Evolutionary conservation across 1,140 invertebrate genomes (phyloP).

Genomic region (Drosophila parabipectinata): DNA sequence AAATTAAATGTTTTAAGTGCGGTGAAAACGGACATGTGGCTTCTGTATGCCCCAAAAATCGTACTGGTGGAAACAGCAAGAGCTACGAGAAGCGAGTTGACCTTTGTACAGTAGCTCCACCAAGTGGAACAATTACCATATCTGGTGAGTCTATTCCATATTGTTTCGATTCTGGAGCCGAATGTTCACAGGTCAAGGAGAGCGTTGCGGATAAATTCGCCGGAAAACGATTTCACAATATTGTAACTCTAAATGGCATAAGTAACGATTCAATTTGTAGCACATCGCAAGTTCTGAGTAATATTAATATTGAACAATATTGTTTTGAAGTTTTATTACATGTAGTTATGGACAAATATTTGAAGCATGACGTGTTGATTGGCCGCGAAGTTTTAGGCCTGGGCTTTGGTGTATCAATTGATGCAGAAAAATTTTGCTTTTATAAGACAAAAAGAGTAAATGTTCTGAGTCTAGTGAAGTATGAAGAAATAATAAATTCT

Average conservation of each 20-base stretch:
- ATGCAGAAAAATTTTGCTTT: neutral
- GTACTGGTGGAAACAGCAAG: neutral
- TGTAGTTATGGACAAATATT: neutral
- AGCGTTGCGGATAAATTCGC: conserved; percentile 11
- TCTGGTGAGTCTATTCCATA: neutral
- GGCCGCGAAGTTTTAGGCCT: neutral
- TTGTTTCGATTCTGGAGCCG: neutral
- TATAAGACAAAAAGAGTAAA: too few relatives aligned
- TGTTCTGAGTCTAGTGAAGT: too few relatives aligned
- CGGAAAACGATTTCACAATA: conserved; percentile 11
- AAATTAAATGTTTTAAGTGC: conserved; percentile 16
- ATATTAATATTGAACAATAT: conserved; percentile 14
- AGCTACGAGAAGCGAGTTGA: conserved; percentile 11
- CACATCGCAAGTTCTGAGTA: conserved; percentile 1
- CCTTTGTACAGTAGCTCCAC: conserved; percentile 1
- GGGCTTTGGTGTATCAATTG: neutral
- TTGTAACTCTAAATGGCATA: conserved; percentile 14
- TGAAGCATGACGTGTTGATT: neutral
- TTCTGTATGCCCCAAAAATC: conserved; percentile 4
- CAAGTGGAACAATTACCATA: neutral
- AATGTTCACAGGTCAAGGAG: neutral
- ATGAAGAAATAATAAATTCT: too few relatives aligned
- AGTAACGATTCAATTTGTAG: conserved; percentile 11
- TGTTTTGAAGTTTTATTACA: neutral
- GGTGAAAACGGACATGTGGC: conserved; percentile 13